Percentiles rank a stretch among this genome's conserved stretches.
Conservation (phyloP, 2,797 vertebrate species). For the Taenioides sp. region DNA sequence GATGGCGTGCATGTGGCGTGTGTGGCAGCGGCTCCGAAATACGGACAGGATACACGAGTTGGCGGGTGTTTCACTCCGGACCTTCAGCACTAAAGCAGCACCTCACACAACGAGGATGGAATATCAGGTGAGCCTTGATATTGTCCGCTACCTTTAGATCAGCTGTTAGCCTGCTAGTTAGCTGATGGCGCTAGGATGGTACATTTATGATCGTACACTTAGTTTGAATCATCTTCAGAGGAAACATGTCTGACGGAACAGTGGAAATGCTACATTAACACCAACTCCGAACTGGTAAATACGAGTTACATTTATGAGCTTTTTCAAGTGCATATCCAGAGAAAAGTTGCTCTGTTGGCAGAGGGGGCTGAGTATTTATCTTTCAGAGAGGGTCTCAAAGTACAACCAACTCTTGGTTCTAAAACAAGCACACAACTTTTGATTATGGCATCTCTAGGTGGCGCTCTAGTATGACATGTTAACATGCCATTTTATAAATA, state of each 20-base stretch:
- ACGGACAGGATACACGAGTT: conserved; percentile 9
- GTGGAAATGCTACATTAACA: neutral
- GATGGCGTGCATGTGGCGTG: conserved; percentile 58
- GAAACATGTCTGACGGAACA: conserved; percentile 32
- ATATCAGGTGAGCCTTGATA: conserved; percentile 69
- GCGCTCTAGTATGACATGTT: neutral
- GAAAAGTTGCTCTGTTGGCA: neutral
- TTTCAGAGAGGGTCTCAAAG: conserved; percentile 7
- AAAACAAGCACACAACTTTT: neutral
- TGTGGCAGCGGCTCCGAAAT: conserved; percentile 38
- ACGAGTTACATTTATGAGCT: neutral
- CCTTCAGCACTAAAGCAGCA: conserved; percentile 67
- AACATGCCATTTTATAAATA: neutral
- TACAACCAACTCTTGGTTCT: conserved; percentile 1
- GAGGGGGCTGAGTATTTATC: neutral
- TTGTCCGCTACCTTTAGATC: neutral
- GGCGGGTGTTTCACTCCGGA: conserved; percentile 24
- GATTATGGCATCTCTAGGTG: neutral
- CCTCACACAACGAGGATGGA: conserved; percentile 73
- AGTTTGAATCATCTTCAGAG: neutral
- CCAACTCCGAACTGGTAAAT: neutral
- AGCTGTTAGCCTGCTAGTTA: conserved; percentile 42
- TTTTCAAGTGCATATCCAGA: neutral
- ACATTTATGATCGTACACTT: conserved; percentile 8
- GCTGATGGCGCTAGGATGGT: neutral